A percentile compares a stretch with the other conserved stretches of the same genome.
Conservation (phyloP, 2,888 invertebrate genomes). For the Lithodes maja region DNA sequence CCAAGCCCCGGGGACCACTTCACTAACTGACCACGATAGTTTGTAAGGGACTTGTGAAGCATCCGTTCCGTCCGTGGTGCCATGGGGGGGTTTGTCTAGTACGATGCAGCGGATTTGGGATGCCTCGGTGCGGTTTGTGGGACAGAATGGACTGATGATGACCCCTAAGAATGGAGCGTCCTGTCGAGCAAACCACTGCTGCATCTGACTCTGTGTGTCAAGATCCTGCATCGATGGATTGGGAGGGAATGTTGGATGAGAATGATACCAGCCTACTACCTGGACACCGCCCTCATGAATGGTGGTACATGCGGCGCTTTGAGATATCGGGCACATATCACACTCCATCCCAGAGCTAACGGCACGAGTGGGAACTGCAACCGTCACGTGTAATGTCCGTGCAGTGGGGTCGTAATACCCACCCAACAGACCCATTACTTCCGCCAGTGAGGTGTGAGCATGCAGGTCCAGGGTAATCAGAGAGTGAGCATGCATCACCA, state of each 20-base stretch:
- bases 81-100: slow-evolving; percentile 52
- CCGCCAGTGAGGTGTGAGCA: slow-evolving; percentile 82
- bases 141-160: slow-evolving; percentile 82
- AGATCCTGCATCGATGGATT: slow-evolving; percentile 83
- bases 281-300: slow-evolving; percentile 77
- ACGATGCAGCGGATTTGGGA: slow-evolving; percentile 63
- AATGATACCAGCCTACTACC: slow-evolving; percentile 86
- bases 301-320: slow-evolving; percentile 80
- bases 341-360: slow-evolving; percentile 82
- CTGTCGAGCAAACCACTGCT: slow-evolving; percentile 78
- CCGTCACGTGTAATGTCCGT: slow-evolving; percentile 76
- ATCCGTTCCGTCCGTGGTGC: neutral
- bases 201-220: slow-evolving; percentile 80
- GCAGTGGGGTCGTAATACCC: slow-evolving; percentile 76
- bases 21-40: slow-evolving; percentile 55
- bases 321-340: slow-evolving; percentile 85
- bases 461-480: slow-evolving; percentile 83
- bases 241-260: slow-evolving; percentile 83
- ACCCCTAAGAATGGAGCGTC: slow-evolving; percentile 80
- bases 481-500: slow-evolving; percentile 79
- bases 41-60: slow-evolving; percentile 39
- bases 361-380: slow-evolving; percentile 81
- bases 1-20: slow-evolving; percentile 60
- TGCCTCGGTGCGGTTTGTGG: slow-evolving; percentile 75
- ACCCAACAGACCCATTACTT: slow-evolving; percentile 85